Base-by-base conservation (phyloP, 2,797 vertebrate genomes). In the Harpagifer antarcticus region DNA sequence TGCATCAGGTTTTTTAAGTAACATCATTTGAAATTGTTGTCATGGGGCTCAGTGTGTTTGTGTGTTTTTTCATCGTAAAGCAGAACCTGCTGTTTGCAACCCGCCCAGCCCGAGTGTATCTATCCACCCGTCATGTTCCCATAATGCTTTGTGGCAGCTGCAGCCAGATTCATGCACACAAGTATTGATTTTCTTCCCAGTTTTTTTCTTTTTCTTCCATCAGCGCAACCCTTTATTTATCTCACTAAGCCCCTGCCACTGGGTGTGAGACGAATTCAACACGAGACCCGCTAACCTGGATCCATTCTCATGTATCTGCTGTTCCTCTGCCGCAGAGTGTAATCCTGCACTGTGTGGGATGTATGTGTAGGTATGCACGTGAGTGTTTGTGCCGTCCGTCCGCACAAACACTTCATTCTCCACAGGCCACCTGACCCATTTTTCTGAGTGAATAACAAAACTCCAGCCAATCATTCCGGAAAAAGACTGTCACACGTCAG, bases 131-230 rank as follows among this genome's bases (percentile, higher is more conserved):
- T 91, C 92, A 89, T 91, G 88, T 94, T 94, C 95, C 96, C 95
- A 95, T 96, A 95, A 97, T 96, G 96, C 95, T 93, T 93, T 92
- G 91, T 94, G 94, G 95, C 96, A 96, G 94, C 92, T 88, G 88
- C 90, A 91, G 89, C 94, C 95, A 96, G 94, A 96, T 96, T 96
- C 96, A 97, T 97, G 96, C 95, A 96, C 94, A 96, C 94, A 95
- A 94, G 91, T 96, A 97, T 97, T 96, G 96, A 96, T 97, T 96
- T 95, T 93, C 84, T 86, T 92, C 90, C 72, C 78, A 52, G 71
- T 64, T 81, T 76, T 76, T 74, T 81, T 77, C 68, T 78, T 43
- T 43, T 75, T 58, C 50, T 53, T 49, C 76, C 82, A 84, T 87
- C 83, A 76, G 80, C 74, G 68, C 86, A 91, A 84, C 86, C 87